Base-by-base conservation (phyloP, 2,888 invertebrate species). In the Apotomis turbidana region DNA sequence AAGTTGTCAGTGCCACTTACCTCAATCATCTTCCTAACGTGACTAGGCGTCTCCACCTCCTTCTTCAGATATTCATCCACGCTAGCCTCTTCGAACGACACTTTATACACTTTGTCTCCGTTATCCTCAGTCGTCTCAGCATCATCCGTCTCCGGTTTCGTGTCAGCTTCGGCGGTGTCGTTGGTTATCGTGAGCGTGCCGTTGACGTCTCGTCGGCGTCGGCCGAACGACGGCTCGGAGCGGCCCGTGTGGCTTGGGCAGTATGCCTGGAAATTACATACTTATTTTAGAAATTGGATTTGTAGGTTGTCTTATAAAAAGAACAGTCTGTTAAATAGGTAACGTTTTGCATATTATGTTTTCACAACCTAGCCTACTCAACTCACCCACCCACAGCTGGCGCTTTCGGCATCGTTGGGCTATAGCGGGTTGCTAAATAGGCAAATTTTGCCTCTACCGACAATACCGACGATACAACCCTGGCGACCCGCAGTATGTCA, bases 11-110 rank as follows among this genome's bases (percentile, higher is more conserved):
- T 27, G 27, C 27, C 5, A 41, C 78, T 84, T 88, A 97, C 97
- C 94, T 97, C 97, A 78, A 97, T 97, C 97, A 97, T 97, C 93
- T 97, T 97, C 76, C 97, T 93, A 46, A 98, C 97, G 85, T 96
- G 97, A 84, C 97, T 97, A 12, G 95, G 95, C 3, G 94, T 94
- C 66, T 94, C 94, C 8, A 94, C 93, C 54, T 94, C 94, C 54
- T 94, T 91, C 75, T 94, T 94, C 66, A 94, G 85, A 77, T 93
- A 91, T 63, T 90, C 89, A 76, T 91, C 90, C 15, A 93, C 90
- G 0, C 80, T 85, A 0, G 91, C 89, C 73, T 89, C 89, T 85
- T 86, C 93, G 77, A 82, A 90, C 3, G 88, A 92, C 72, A 87
- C 87, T 81, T 91, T 90, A 80, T 87, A 91, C 5, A 90, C 87